Evolutionary conservation across 2,888 invertebrate genomes (phyloP).

Genomic region (Lucinisca nassula): DNA sequence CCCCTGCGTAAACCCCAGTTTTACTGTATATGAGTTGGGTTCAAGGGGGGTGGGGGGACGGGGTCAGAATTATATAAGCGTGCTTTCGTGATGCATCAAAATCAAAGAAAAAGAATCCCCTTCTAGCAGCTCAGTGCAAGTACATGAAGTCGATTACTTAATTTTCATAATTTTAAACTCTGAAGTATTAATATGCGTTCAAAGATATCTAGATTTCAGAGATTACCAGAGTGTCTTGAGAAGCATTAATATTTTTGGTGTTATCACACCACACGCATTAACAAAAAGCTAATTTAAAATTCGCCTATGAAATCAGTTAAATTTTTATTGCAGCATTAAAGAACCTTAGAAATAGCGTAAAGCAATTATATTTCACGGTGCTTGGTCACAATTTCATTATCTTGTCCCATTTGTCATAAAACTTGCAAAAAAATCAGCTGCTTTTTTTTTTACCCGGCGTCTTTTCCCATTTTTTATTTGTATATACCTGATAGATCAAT

Average conservation of each 20-base stretch:
- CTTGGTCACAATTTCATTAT: not conserved
- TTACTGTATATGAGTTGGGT: too few relatives aligned
- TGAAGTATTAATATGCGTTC: not conserved
- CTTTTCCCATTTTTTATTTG: not conserved
- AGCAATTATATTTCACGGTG: conserved; percentile 6
- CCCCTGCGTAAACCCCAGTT: too few relatives aligned
- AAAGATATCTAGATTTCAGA: not conserved
- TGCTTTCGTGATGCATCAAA: too few relatives aligned
- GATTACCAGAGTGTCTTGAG: not conserved
- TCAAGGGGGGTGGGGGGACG: too few relatives aligned
- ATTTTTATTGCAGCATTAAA: not conserved
- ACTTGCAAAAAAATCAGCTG: not conserved
- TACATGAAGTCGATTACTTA: too few relatives aligned
- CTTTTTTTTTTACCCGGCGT: not conserved
- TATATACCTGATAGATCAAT: not conserved
- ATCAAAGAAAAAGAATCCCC: too few relatives aligned
- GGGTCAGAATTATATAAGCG: too few relatives aligned
- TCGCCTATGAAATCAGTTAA: conserved; percentile 2
- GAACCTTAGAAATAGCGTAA: conserved; percentile 1
- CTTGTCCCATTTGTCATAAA: conserved; percentile 7
- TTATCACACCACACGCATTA: conserved; percentile 4
- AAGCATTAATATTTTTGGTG: not conserved
- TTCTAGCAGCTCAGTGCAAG: too few relatives aligned
- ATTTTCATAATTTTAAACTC: too few relatives aligned
- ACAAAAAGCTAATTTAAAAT: conserved; percentile 9